A percentile compares a stretch with the other conserved stretches of the same genome.
Evolutionary conservation across 2,888 invertebrate genomes (phyloP).

Genomic region (Caenorhabditis sp.): DNA sequence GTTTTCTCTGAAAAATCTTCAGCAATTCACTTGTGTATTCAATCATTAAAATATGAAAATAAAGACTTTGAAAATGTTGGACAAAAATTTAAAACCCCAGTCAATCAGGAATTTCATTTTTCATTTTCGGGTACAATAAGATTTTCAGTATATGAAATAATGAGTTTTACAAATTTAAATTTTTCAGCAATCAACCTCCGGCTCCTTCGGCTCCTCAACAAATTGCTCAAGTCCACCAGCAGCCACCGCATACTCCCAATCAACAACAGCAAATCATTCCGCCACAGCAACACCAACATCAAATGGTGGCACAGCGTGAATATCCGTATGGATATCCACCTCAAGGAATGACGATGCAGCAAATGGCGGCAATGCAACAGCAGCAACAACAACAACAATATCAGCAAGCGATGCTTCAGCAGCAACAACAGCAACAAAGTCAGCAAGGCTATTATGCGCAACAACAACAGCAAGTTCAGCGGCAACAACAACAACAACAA

Average conservation of each 20-base stretch:
- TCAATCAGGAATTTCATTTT: too few relatives aligned
- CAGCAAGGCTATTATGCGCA: slow-evolving; percentile 15
- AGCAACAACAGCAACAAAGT: slow-evolving; percentile 26
- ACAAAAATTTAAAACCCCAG: too few relatives aligned
- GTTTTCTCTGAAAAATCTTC: too few relatives aligned
- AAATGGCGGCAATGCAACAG: slow-evolving; percentile 13
- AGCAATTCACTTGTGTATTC: too few relatives aligned
- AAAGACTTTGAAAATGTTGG: too few relatives aligned
- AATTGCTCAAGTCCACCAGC: too few relatives aligned
- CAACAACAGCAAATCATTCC: neutral
- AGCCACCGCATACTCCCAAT: neutral
- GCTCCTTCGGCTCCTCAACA: too few relatives aligned
- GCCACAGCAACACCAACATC: neutral
- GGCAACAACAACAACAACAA: slow-evolving; percentile 15
- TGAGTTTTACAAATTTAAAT: too few relatives aligned
- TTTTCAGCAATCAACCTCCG: too few relatives aligned
- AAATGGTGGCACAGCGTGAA: slow-evolving; percentile 15
- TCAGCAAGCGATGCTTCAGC: slow-evolving; percentile 24
- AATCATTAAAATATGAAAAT: too few relatives aligned
- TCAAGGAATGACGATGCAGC: slow-evolving; percentile 20
- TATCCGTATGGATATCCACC: slow-evolving; percentile 1
- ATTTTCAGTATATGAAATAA: too few relatives aligned
- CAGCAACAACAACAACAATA: slow-evolving; percentile 20
- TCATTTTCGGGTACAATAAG: too few relatives aligned
- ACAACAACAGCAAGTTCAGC: slow-evolving; percentile 20